Base-by-base conservation (phyloP, 1,140 invertebrate genomes). In the Steinernema khuongi region DNA sequence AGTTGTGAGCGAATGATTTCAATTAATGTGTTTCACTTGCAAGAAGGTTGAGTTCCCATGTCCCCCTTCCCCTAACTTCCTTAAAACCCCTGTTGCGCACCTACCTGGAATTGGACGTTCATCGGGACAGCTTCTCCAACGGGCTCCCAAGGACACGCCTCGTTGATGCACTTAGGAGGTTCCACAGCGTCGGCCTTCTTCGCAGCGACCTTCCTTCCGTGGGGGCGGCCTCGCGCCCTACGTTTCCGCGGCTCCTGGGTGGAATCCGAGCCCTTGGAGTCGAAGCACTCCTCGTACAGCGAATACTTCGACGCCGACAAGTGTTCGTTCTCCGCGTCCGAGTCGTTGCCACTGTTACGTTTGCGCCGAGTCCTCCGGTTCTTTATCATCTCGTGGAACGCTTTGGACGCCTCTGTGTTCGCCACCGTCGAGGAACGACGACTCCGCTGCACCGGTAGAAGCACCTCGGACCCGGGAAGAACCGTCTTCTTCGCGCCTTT, bases 71-170 rank as follows among this genome's bases (percentile, higher is more conserved):
- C n/a, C n/a, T n/a, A n/a, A n/a, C n/a, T n/a, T n/a, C n/a, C n/a
- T n/a, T n/a, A n/a, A n/a, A n/a, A n/a, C n/a, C n/a, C n/a, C n/a
- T n/a, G n/a, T n/a, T n/a, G n/a, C n/a, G n/a, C 36, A 11, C 36
- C 36, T 22, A 60, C 50, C 50, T 60, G 50, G 50, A n/a, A 60
- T 7, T n/a, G 50, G 4, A 60, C 50, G 50, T 60, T 60, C 50
- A 60, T 60, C 7, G 4, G 14, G 50, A 60, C 50, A 17, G 50
- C 14, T 17, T 60, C 50, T 11, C 50, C 50, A 11, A 60, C 22
- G 19, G 50, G 50, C 4, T 14, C 19, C 50, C 50, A 60, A 2
- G 50, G 50, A 60, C 50, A 60, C 4, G 11, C 7, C 26, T 60
- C 11, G 19, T 60, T 60, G 50, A 60, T 60, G 50, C 4, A 14